A percentile compares a stretch with the other conserved stretches of the same genome.
phyloP scores from a whole-genome alignment of 2,888 invertebrate genomes.

The Linyphia triangularis region DNA sequence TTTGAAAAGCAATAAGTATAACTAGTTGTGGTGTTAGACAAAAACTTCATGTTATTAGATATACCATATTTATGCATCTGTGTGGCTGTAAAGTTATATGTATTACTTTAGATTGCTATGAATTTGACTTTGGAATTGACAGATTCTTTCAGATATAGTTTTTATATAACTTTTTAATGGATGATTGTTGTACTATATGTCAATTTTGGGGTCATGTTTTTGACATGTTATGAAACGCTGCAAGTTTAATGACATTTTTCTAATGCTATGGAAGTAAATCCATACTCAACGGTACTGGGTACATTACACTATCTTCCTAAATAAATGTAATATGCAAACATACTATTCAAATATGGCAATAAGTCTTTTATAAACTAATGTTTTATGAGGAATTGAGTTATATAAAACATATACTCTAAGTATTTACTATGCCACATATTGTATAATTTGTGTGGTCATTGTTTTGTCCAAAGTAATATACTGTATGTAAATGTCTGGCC shows the following conservation, averaged over 20 bases:
- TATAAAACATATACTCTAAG: constrained; percentile 21
- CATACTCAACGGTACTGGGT: constrained; percentile 34
- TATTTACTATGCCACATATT: constrained; percentile 14
- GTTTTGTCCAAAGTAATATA: constrained; percentile 27
- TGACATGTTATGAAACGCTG: constrained; percentile 57
- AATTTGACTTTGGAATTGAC: constrained; percentile 54
- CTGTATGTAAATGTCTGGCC: constrained; percentile 18
- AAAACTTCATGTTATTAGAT: constrained; percentile 51
- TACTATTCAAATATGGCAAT: constrained; percentile 60
- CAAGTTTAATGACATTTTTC: constrained; percentile 62
- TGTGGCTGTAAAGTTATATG: constrained; percentile 64
- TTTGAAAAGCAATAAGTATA: constrained; percentile 69
- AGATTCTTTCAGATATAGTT: constrained; percentile 70
- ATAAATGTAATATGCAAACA: constrained; percentile 38
- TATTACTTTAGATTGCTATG: constrained; percentile 51
- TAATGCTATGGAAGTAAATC: constrained; percentile 45
- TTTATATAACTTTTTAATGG: constrained; percentile 71
- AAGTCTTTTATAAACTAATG: constrained; percentile 42
- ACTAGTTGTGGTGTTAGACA: constrained; percentile 63
- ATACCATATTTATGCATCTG: constrained; percentile 60
- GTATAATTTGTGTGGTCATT: constrained; percentile 18
- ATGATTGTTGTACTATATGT: constrained; percentile 68
- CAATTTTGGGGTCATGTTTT: constrained; percentile 68
- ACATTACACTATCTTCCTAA: constrained; percentile 50
- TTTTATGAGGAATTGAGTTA: constrained; percentile 37